These are phyloP conservation scores for Poeciliopsis gracilis DNA, from an alignment of 2,797 vertebrate species.

Conservation along the genomic window DNA sequence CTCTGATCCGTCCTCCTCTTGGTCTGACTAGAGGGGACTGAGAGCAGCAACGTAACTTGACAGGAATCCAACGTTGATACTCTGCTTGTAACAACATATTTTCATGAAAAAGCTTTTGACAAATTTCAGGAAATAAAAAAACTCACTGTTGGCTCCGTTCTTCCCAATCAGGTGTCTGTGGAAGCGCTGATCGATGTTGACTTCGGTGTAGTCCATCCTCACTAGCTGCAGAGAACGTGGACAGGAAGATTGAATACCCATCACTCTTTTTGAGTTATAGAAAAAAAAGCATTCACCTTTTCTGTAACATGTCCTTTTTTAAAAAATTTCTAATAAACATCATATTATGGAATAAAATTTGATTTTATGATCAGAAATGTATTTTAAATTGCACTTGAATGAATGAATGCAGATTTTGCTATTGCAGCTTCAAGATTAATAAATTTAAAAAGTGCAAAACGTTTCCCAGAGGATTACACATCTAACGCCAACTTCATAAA, in stretches of 20 bases:
- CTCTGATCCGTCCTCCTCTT: neutral
- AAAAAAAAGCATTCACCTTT: too few relatives aligned
- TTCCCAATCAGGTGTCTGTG: conserved; percentile 86
- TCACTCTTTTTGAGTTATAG: neutral
- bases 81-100: neutral
- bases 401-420: neutral
- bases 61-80: neutral
- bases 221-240: conserved; percentile 70
- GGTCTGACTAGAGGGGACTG: neutral
- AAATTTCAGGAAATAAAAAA: neutral
- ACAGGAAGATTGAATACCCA: neutral
- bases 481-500: neutral
- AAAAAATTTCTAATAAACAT: neutral
- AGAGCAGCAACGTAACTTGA: neutral
- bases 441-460: neutral
- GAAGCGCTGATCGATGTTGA: conserved; percentile 85
- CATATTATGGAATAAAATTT: neutral
- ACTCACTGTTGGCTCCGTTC: conserved; percentile 84
- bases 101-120: neutral
- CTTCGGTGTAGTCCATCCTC: conserved; percentile 86
- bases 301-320: neutral
- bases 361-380: neutral
- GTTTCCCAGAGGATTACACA: neutral
- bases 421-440: neutral
- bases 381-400: neutral